Evolutionary conservation across 2,888 invertebrate genomes (phyloP), one percentile per base, ranked within the genome.

Genomic region (Oscheius myriophilus): DNA sequence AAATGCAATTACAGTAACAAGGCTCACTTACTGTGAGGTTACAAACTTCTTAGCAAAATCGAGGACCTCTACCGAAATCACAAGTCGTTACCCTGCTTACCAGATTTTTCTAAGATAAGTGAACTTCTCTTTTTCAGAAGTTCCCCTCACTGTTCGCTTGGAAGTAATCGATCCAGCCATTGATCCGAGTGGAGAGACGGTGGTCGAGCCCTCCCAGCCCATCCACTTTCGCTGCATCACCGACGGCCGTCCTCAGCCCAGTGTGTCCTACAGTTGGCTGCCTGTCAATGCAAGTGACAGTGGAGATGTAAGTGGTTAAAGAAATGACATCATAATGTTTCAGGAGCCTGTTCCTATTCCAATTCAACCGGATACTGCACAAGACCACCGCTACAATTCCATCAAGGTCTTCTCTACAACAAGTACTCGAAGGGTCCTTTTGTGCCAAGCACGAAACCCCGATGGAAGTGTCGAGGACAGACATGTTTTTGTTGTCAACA

Each of bases 191-290:
- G 78, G 70, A 23, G 75, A 78, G 45, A 82, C 83, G 1, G 61
- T 82, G n/a, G 84, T 86, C 4, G 82, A 82, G 43, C 85, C 85
- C 14, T 72, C 72, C 14, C 84, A 84, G 68, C 76, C 79, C 7
- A 84, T 85, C 65, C 80, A 82, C 46, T 85, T 85, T 79, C 67
- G 69, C 33, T 85, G 85, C 63, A 73, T 86, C n/a, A 79, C 82
- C 26, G 83, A 83, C 26, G 85, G 85, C n/a, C 78, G 85, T 16
- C 85, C 85, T 16, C 78, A 79, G 70, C 85, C 85, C 9, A 70
- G 80, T 51, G 80, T 86, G 26, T 83, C 83, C 33, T 85, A 84
- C 70, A 80, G 82, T 16, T 85, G 85, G 85, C 77, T 85, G 16
- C 84, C 85, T 11, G 67, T 85, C 49, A 80, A 86, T 59, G 73